Conservation (phyloP, 2,888 invertebrate genomes). For the Drosophila anomalata region DNA sequence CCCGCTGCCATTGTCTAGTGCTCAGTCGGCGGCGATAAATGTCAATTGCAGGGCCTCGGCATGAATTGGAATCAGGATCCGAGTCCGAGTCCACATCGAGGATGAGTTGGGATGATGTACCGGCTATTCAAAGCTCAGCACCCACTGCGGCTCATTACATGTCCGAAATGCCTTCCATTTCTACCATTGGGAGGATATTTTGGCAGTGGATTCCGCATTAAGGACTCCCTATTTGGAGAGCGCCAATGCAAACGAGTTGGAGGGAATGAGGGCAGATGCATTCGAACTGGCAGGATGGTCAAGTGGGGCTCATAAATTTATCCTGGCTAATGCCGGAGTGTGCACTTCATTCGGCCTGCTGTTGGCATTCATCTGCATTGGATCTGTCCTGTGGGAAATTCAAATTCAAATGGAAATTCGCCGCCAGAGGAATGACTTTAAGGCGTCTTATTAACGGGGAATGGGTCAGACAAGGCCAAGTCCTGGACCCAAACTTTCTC, state of each 20-base stretch:
- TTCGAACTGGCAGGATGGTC: slow-evolving; percentile 26
- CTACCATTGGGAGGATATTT: neutral
- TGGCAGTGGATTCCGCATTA: slow-evolving; percentile 32
- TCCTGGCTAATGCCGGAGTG: slow-evolving; percentile 63
- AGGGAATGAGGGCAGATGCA: slow-evolving; percentile 23
- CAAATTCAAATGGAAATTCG: slow-evolving; percentile 34
- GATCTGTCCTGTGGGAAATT: slow-evolving; percentile 29
- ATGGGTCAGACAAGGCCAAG: slow-evolving; percentile 23
- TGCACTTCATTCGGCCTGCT: slow-evolving; percentile 64
- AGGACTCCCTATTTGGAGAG: slow-evolving; percentile 19
- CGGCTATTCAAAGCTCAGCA: slow-evolving; percentile 44
- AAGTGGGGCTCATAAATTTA: slow-evolving; percentile 66
- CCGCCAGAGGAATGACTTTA: slow-evolving; percentile 24
- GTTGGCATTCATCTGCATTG: slow-evolving; percentile 58
- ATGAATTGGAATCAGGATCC: slow-evolving; percentile 4
- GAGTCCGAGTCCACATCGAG: slow-evolving; percentile 13
- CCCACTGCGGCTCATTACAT: slow-evolving; percentile 48
- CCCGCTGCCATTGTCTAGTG: slow-evolving; percentile 38
- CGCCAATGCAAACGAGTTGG: slow-evolving; percentile 10
- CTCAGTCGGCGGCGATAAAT: slow-evolving; percentile 68
- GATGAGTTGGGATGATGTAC: slow-evolving; percentile 11
- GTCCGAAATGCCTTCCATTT: slow-evolving; percentile 38
- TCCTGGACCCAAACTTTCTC: slow-evolving; percentile 11
- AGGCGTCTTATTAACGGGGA: slow-evolving; percentile 27
- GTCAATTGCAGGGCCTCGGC: slow-evolving; percentile 64